phyloP scores from a whole-genome alignment of 2,113 vertebrate species.

The Fulmarus glacialis region DNA sequence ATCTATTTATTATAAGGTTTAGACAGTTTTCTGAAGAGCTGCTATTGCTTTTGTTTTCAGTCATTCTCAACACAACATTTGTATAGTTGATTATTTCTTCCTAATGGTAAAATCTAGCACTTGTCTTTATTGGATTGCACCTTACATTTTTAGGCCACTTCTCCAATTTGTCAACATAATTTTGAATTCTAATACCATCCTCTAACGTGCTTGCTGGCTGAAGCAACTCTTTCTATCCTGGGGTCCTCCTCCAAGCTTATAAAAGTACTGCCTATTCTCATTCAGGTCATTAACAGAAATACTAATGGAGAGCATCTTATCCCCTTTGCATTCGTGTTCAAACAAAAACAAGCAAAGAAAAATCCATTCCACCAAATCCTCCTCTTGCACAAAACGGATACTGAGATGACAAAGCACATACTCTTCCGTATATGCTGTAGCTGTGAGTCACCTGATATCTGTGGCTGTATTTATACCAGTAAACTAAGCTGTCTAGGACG shows the following conservation, averaged over 20 bases:
- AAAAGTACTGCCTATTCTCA: not conserved
- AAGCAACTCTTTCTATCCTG: not conserved
- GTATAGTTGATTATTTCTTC: not conserved
- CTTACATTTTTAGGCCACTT: not conserved
- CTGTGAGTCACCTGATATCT: not conserved
- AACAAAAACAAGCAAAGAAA: not conserved
- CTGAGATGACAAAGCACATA: not conserved
- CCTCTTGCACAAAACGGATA: not conserved
- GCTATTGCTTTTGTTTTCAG: not conserved
- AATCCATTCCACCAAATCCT: not conserved
- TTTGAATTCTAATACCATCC: not conserved
- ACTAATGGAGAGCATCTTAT: not conserved
- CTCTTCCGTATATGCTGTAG: not conserved
- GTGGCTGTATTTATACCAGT: rapidly evolving
- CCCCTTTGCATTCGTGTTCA: not conserved
- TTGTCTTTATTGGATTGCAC: not conserved
- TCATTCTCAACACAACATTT: not conserved
- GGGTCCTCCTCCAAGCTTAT: not conserved
- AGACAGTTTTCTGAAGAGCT: not conserved
- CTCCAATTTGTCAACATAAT: not conserved
- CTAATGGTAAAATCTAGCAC: not conserved
- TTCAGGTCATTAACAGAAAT: not conserved
- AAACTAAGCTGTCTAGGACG: not conserved
- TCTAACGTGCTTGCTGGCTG: not conserved
- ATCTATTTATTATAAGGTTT: not conserved